Conservation (phyloP, 2,797 vertebrate genomes). For the Furcifer pardalis region DNA sequence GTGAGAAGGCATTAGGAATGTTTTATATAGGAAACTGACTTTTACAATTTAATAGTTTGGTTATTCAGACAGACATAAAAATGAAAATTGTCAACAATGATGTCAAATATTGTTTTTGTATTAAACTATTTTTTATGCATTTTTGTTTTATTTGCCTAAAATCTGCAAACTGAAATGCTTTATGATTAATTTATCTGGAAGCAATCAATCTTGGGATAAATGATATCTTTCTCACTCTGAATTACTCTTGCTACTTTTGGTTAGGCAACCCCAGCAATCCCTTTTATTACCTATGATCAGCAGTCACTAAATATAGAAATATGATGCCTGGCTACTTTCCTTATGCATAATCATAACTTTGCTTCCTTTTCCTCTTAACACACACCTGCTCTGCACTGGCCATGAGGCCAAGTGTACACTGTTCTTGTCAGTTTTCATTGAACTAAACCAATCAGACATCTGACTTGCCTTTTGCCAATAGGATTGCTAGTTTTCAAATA, state of each 20-base stretch:
- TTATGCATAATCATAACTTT: neutral
- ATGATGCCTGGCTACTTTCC: neutral
- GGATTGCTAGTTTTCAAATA: slow-evolving; percentile 13
- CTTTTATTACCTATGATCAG: neutral
- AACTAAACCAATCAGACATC: slow-evolving; percentile 10
- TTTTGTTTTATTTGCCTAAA: neutral
- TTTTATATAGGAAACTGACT: neutral
- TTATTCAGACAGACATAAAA: neutral
- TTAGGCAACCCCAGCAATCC: neutral
- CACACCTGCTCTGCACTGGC: neutral
- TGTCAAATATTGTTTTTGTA: neutral
- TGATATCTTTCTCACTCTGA: neutral
- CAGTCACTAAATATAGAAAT: neutral
- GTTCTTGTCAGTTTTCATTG: slow-evolving; percentile 1
- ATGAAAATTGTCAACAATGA: neutral
- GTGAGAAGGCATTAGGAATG: neutral
- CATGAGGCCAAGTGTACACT: neutral
- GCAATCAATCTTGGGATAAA: neutral
- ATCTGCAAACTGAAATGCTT: neutral
- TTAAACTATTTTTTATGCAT: neutral
- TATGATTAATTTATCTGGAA: neutral
- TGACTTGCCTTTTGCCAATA: slow-evolving; percentile 1
- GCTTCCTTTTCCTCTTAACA: neutral
- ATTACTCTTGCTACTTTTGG: neutral
- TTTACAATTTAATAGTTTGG: neutral